Base-by-base conservation (phyloP, 2,797 vertebrate species). In the Acanthis flammea region DNA sequence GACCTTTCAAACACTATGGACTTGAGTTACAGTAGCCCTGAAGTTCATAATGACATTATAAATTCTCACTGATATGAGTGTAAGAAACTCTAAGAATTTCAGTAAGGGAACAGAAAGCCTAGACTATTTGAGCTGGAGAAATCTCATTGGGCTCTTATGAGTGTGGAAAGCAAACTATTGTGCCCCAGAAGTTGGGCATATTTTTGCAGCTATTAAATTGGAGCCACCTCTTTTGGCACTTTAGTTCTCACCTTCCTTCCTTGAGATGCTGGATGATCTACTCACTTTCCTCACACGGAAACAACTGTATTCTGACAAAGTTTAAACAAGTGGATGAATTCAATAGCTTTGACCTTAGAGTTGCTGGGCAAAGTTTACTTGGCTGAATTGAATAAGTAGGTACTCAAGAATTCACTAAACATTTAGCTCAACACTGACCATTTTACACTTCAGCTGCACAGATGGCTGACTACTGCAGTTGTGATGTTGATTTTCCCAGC, bases 101-200 rank as follows among this genome's bases (percentile, higher is more conserved):
- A 58, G 8, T n/a, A 25, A 39, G 17, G 25, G 44, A 91, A 48
- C 9, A 22, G n/a, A 62, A 77, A 58, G 1, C 10, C 44, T 35
- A 27, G 12, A 30, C 18, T 23, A 10, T 47, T 5, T 58, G 18
- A 65, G 10, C 9, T 67, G 44, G 7, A 75, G 19, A 78, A 71
- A 60, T 45, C 7, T 66, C 23, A 24, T 66, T 25, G 57, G 9
- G 24, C 1, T 11, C 8, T 25, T 70, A 27, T 72, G 9, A 67
- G 19, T 12, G 7, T 31, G 27, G 6, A 11, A 62, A 62, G 24
- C 24, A 54, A 62, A 30, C 3, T 15, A 17, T 19, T 50, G 24
- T 51, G 24, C 5, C 18, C n/a, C n/a, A 27, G 14, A 54, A 30
- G 2, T 0, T 51, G 17, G 5, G 3, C 8, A 15, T 54, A 14